phyloP scores from a whole-genome alignment of 2,888 invertebrate genomes.

The Ligdia adustata region DNA sequence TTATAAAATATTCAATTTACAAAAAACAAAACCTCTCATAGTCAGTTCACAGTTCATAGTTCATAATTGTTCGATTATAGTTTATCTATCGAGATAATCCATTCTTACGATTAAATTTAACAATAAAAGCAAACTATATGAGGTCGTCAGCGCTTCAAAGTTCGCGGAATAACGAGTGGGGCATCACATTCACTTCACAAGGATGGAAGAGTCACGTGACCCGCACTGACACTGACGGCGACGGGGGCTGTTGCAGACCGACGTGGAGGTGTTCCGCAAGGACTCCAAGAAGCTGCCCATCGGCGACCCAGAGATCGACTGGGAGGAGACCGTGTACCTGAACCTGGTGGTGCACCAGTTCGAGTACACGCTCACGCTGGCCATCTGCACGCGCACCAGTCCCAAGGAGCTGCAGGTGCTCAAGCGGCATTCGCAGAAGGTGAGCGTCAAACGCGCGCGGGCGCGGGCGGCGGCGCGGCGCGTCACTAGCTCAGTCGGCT shows the following conservation, averaged over 20 bases:
- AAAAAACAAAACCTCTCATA: constrained; percentile 61
- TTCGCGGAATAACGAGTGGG: constrained; percentile 20
- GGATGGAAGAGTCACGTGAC: constrained; percentile 5
- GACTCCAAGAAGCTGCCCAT: constrained; percentile 98
- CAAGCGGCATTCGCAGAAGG: constrained; percentile 94
- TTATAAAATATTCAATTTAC: constrained; percentile 76
- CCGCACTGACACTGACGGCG: neutral
- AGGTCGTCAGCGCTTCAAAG: constrained; percentile 23
- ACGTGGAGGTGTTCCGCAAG: constrained; percentile 98
- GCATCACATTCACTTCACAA: constrained; percentile 26
- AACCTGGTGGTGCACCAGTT: constrained; percentile 99
- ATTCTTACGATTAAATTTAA: constrained; percentile 63
- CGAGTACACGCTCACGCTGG: constrained; percentile 98
- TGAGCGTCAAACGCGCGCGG: constrained; percentile 70
- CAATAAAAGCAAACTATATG: constrained; percentile 65
- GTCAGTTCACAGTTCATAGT: constrained; percentile 55
- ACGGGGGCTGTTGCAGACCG: constrained; percentile 86
- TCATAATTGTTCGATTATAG: constrained; percentile 59
- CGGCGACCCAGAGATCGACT: constrained; percentile 97
- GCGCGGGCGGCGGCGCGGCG: constrained; percentile 62
- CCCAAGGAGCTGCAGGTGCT: constrained; percentile 98
- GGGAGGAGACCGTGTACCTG: constrained; percentile 99
- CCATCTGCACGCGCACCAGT: constrained; percentile 98
- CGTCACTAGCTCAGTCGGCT: constrained; percentile 82
- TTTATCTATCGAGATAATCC: constrained; percentile 56